Base-by-base conservation (phyloP, 2,888 invertebrate genomes). In the Acleris sparsana region DNA sequence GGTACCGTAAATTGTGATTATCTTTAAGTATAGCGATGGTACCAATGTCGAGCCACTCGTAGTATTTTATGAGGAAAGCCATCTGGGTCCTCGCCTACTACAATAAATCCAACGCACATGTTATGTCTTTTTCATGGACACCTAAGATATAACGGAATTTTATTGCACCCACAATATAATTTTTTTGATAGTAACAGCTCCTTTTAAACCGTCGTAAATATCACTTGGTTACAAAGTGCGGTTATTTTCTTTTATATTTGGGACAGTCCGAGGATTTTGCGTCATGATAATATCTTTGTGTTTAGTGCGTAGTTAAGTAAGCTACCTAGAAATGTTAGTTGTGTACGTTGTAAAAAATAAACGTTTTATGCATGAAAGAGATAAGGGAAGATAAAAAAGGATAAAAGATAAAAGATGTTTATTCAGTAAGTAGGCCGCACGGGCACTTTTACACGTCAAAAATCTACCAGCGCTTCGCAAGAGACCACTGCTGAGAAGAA, bases 101-200 rank as follows among this genome's bases (percentile, higher is more conserved):
- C 88, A 86, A 92, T 92, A 92, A 92, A 92, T 92, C 91, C 88
- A 84, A 86, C 86, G 85, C 86, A 75, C 82, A 83, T 85, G 87
- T 89, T 89, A 91, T 85, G 85, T 88, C 88, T 88, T 89, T 92
- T 91, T 92, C 89, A 90, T 91, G 86, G 86, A 89, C 89, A 87
- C 77, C 77, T 77, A 77, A 82, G 83, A 76, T 78, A 82, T 86
- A 84, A 85, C 87, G 85, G 79, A 83, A 84, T 86, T 86, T 86
- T 87, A 87, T 86, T 84, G 77, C 82, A 74, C 78, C 80, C 81
- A 85, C 87, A 87, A 86, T 85, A 82, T 84, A 82, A 81, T 85
- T 81, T 85, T 83, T 79, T 72, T 71, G 55, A 61, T 64, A 63
- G 63, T 68, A 65, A 63, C 62, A 53, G 58, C 44, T 29, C 43